phyloP scores from a whole-genome alignment of 2,888 invertebrate genomes.

The Nebria brevicollis region DNA sequence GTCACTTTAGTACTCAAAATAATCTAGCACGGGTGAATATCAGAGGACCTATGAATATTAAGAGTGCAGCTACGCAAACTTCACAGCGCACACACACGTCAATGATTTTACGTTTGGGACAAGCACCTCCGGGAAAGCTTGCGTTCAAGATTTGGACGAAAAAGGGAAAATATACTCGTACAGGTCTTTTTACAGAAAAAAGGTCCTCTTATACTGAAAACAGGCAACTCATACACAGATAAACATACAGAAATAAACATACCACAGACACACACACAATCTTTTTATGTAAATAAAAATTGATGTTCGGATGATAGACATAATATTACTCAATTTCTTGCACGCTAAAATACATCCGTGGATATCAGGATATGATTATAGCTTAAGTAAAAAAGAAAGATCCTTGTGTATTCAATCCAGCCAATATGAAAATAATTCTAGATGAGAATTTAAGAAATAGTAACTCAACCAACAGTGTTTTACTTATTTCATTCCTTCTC shows the following conservation, averaged over 20 bases:
- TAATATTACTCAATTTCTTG: no score
- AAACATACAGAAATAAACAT: no score
- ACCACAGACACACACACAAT: not conserved
- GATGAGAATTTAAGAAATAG: not conserved
- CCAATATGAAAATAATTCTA: slow-evolving; percentile 42
- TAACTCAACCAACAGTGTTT: not conserved
- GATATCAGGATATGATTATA: no score
- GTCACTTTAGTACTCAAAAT: no score
- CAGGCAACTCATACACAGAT: slow-evolving; percentile 24
- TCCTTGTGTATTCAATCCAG: slow-evolving; percentile 30
- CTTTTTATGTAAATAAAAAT: not conserved
- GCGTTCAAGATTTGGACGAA: not conserved
- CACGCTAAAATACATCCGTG: no score
- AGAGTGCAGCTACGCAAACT: not conserved
- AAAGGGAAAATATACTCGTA: not conserved
- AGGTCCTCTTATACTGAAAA: not conserved
- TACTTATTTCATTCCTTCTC: not conserved
- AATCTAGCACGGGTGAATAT: no score
- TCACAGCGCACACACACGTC: not conserved
- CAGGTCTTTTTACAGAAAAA: not conserved
- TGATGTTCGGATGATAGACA: no score
- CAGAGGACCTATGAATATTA: no score
- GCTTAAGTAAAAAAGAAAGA: not conserved
- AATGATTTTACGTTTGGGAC: not conserved
- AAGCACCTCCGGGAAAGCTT: not conserved